Percentiles rank a stretch among this genome's conserved stretches.
These are phyloP conservation scores for Hylia prasina DNA, from an alignment of 2,113 vertebrate species.

Conservation along the genomic window DNA sequence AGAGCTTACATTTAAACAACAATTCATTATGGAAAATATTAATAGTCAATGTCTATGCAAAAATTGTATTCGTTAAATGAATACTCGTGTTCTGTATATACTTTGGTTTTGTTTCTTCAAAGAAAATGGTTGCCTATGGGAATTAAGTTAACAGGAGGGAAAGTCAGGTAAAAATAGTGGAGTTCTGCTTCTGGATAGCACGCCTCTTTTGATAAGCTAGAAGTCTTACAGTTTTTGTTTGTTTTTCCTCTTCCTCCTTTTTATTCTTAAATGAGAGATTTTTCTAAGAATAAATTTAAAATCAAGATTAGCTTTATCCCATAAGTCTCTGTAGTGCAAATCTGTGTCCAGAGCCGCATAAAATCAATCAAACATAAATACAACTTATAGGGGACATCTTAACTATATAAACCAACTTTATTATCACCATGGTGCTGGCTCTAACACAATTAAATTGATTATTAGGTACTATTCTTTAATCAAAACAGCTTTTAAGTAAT, in stretches of 20 bases:
- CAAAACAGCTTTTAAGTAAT: not conserved
- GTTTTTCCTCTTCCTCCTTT: not conserved
- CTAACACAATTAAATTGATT: not conserved
- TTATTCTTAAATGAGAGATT: not conserved
- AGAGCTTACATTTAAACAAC: not conserved
- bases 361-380: not conserved
- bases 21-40: not conserved
- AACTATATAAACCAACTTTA: not conserved
- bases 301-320: not conserved
- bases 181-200: not conserved
- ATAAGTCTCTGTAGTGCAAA: not conserved
- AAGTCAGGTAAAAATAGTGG: not conserved
- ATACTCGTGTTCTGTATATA: not conserved
- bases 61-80: not conserved
- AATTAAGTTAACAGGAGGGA: not conserved
- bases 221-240: rapidly evolving
- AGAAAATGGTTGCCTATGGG: not conserved
- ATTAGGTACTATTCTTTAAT: not conserved
- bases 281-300: not conserved
- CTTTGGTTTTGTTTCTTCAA: not conserved
- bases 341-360: not conserved
- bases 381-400: not conserved
- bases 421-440: not conserved
- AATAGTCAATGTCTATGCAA: not conserved
- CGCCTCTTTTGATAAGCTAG: not conserved